phyloP scores from a whole-genome alignment of 2,797 vertebrate genomes.

The Lophura swinhoii region DNA sequence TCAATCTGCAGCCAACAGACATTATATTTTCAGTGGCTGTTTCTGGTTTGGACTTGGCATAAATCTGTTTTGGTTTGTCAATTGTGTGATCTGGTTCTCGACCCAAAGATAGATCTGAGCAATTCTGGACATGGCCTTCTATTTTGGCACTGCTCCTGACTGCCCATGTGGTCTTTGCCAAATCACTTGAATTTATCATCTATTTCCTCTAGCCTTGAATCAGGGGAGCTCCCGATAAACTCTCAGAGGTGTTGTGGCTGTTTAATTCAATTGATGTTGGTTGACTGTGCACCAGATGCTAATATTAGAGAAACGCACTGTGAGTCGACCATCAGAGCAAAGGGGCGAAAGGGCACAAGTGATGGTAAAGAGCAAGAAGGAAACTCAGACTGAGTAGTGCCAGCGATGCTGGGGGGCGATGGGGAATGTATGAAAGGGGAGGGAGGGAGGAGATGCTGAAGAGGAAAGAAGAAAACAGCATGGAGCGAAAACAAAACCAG shows the following conservation, averaged over 20 bases:
- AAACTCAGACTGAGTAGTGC: background rate
- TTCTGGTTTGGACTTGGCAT: constrained; percentile 32
- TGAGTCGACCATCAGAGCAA: background rate
- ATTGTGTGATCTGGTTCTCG: background rate
- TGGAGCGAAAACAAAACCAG: background rate
- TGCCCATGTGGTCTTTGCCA: background rate
- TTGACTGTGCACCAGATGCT: background rate
- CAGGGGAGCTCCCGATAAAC: background rate
- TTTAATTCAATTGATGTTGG: background rate
- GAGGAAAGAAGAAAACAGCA: background rate
- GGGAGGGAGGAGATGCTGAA: background rate
- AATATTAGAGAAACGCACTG: background rate
- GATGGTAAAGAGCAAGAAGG: background rate
- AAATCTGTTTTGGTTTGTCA: constrained; percentile 4
- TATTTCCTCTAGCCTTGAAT: constrained; percentile 4
- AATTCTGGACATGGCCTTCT: background rate
- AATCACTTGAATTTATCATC: constrained; percentile 16
- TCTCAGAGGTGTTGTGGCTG: background rate
- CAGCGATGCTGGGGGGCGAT: background rate
- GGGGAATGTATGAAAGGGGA: background rate
- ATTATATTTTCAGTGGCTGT: background rate
- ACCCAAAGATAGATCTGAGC: background rate
- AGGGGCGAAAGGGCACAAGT: background rate
- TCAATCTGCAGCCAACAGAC: constrained; percentile 5
- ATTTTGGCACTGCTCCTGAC: background rate